Percentiles rank a stretch among this genome's conserved stretches.
These are phyloP conservation scores for Syrrhaptes paradoxus DNA, from an alignment of 2,113 vertebrate genomes.

Conservation along the genomic window DNA sequence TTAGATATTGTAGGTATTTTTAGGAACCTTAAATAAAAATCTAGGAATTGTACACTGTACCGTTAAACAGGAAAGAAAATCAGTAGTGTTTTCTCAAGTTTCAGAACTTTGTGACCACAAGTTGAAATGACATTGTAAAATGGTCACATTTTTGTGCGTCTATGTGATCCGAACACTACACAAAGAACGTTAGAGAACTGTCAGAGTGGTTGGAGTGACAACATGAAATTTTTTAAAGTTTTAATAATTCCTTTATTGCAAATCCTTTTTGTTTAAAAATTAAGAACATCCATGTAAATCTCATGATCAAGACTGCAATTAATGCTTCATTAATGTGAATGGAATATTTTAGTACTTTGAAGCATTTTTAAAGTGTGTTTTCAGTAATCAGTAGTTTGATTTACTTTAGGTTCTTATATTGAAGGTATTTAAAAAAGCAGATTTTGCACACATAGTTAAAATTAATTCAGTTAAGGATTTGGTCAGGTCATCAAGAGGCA, in stretches of 20 bases:
- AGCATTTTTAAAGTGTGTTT: neutral
- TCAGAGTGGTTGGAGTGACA: neutral
- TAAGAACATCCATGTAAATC: neutral
- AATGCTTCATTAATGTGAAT: neutral
- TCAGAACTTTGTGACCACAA: neutral
- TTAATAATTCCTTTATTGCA: neutral
- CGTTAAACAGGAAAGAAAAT: neutral
- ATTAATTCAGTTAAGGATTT: neutral
- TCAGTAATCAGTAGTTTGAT: neutral
- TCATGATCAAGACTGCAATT: neutral
- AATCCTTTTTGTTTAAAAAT: neutral
- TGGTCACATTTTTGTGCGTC: neutral
- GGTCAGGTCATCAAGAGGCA: neutral
- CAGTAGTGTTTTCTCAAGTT: neutral
- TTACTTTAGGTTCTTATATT: neutral
- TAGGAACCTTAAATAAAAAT: neutral
- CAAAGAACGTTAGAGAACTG: neutral
- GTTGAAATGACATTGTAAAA: neutral
- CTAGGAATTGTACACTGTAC: neutral
- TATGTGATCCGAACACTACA: neutral
- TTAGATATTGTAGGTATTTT: neutral
- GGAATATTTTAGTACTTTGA: neutral
- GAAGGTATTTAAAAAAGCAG: neutral
- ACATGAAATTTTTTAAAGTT: neutral
- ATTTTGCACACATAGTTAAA: neutral